Evolutionary conservation across 2,888 invertebrate species (phyloP).

Genomic region (Prenolepis imparis): DNA sequence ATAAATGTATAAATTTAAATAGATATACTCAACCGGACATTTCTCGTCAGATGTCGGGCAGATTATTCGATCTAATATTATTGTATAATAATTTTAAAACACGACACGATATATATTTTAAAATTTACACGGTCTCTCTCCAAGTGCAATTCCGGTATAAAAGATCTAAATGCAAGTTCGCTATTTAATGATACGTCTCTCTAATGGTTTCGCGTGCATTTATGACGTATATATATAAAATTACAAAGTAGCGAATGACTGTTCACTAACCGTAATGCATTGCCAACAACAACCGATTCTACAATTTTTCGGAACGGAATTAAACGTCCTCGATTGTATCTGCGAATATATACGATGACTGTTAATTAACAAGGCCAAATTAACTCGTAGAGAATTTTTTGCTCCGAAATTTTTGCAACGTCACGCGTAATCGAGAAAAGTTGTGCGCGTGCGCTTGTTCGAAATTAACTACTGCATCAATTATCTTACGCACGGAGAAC

Average conservation of each 20-base stretch:
- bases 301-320: slow-evolving; percentile 30
- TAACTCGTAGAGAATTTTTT: slow-evolving; percentile 8
- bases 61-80: background rate
- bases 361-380: slow-evolving; percentile 27
- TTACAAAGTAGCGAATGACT: slow-evolving; percentile 24
- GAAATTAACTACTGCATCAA: slow-evolving; percentile 46
- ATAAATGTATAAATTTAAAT: slow-evolving; percentile 22
- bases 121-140: background rate
- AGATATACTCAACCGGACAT: background rate
- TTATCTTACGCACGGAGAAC: slow-evolving; percentile 12
- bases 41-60: background rate
- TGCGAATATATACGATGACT: background rate
- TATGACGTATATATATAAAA: slow-evolving; percentile 13
- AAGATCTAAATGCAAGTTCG: background rate
- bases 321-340: slow-evolving; percentile 25
- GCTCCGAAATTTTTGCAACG: slow-evolving; percentile 1
- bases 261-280: slow-evolving; percentile 14
- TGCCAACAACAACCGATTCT: background rate
- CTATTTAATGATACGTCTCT: background rate
- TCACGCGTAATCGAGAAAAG: background rate
- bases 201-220: background rate
- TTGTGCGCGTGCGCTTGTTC: background rate
- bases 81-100: background rate
- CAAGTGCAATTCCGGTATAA: background rate
- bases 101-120: background rate